Evolutionary conservation across 2,113 vertebrate species (phyloP).

Genomic region (Carassius carassius): DNA sequence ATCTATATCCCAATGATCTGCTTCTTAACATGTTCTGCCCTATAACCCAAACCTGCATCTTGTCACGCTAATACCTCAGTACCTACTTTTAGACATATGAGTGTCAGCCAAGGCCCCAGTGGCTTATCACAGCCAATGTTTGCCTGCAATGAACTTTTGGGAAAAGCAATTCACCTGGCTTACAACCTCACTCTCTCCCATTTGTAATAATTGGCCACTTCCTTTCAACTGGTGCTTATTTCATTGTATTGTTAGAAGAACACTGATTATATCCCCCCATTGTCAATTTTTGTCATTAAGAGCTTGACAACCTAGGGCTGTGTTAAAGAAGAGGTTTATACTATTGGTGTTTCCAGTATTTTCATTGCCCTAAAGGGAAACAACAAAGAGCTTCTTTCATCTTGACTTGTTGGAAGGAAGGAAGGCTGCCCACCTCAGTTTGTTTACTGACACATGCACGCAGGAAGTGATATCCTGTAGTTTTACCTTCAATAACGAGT

Average conservation of each 20-base stretch:
- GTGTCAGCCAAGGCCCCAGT: background rate
- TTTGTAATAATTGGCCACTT: conserved; percentile 13
- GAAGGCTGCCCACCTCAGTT: background rate
- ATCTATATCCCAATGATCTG: background rate
- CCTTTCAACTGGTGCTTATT: conserved; percentile 21
- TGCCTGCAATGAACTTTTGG: background rate
- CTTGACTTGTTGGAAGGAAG: background rate
- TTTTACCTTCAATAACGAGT: background rate
- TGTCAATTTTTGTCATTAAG: conserved; percentile 16
- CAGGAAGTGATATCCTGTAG: conserved; percentile 26
- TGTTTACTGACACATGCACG: conserved; percentile 28
- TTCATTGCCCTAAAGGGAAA: conserved; percentile 21
- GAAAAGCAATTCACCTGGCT: conserved; percentile 13
- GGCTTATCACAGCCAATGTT: conserved; percentile 1
- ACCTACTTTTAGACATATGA: background rate
- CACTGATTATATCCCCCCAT: conserved; percentile 10
- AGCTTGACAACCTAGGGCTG: conserved; percentile 17
- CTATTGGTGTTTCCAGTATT: conserved; percentile 26
- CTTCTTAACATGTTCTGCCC: background rate
- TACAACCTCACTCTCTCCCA: conserved; percentile 18
- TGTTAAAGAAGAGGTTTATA: background rate
- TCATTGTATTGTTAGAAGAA: conserved; percentile 24
- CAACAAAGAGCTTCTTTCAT: conserved; percentile 28
- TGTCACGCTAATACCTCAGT: conserved; percentile 30
- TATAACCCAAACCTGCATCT: conserved; percentile 3